These are phyloP conservation scores for Microcebus tavaratra DNA, from an alignment of 2,113 vertebrate genomes.

Conservation along the genomic window DNA sequence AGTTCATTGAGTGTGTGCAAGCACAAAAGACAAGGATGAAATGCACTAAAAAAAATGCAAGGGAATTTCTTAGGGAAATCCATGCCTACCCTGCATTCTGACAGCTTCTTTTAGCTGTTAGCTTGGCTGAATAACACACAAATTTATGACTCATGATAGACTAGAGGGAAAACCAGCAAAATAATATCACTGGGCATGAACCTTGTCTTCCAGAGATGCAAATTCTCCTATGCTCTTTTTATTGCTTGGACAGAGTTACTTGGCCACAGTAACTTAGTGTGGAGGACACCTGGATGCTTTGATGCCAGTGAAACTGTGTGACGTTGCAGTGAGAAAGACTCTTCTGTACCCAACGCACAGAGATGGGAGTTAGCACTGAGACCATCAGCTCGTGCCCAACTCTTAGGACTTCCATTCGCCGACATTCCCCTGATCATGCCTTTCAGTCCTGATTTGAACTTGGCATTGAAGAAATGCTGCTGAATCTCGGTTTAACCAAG, in stretches of 20 bases:
- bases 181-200: too few species aligned
- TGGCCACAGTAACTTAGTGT: not conserved
- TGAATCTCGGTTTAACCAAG: not conserved
- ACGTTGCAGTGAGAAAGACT: not conserved
- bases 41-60: not conserved
- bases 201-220: not conserved
- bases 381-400: not conserved
- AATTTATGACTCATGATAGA: not conserved
- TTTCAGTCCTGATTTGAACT: not conserved
- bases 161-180: not conserved
- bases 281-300: not conserved
- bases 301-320: not conserved
- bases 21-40: not conserved
- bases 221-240: not conserved
- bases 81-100: not conserved
- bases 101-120: not conserved
- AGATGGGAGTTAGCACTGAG: not conserved
- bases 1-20: not conserved
- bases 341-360: not conserved
- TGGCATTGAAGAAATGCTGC: not conserved
- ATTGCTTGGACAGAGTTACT: not conserved
- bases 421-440: not conserved
- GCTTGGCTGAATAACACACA: not conserved
- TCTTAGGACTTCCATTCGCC: fast-evolving
- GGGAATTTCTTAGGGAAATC: not conserved